Evolutionary conservation across 2,888 invertebrate genomes (phyloP).

Genomic region (Neelides folsomi): DNA sequence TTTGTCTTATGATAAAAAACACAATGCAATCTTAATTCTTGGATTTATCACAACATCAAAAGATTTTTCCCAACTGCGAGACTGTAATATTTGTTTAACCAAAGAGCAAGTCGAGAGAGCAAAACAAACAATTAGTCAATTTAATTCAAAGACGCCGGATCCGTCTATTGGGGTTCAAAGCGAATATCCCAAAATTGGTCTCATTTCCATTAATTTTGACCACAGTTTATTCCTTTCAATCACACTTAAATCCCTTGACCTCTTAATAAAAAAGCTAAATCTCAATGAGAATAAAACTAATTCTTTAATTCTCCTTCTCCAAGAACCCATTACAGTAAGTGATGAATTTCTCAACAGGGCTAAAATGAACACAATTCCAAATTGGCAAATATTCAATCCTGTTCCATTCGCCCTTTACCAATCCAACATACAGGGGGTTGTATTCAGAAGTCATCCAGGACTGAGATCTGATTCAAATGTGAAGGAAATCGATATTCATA

Average conservation of each 20-base stretch:
- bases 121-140: constrained; percentile 9
- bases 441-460: neutral
- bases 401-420: constrained; percentile 80
- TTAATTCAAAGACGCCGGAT: constrained; percentile 3
- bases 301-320: constrained; percentile 55
- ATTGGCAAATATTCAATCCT: constrained; percentile 82
- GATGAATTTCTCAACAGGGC: constrained; percentile 79
- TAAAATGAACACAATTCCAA: constrained; percentile 83
- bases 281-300: constrained; percentile 38
- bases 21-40: constrained; percentile 12
- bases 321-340: constrained; percentile 53
- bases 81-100: neutral
- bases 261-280: too few relatives aligned
- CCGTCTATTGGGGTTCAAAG: too few relatives aligned
- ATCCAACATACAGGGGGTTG: too few relatives aligned
- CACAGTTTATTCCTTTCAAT: too few relatives aligned
- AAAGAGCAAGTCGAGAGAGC: constrained; percentile 8
- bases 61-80: neutral
- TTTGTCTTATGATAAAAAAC: constrained; percentile 7
- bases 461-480: neutral
- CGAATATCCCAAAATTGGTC: neutral
- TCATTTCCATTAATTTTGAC: neutral
- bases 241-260: too few relatives aligned
- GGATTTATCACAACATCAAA: constrained; percentile 1
- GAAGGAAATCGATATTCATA: constrained; percentile 52